phyloP scores from a whole-genome alignment of 2,797 vertebrate species.

The Karalla daura region DNA sequence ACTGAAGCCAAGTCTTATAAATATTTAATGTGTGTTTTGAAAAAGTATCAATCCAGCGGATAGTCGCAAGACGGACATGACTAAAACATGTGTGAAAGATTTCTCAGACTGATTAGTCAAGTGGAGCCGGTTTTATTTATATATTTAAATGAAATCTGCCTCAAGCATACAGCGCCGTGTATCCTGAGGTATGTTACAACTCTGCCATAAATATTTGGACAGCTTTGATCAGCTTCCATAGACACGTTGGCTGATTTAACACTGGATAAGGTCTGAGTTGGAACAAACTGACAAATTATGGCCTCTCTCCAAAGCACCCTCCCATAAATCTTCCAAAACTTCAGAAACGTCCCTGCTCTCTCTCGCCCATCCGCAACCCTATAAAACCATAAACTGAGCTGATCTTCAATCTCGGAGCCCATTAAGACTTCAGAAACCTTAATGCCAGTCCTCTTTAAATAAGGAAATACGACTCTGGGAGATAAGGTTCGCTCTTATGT shows the following conservation, averaged over 20 bases:
- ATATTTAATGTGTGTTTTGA: background rate
- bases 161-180: background rate
- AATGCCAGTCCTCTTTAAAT: slow-evolving; percentile 25
- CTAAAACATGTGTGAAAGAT: background rate
- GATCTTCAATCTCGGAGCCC: background rate
- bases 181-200: background rate
- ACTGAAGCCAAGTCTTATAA: slow-evolving; percentile 1
- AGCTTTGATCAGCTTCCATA: background rate
- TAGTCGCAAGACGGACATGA: background rate
- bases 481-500: slow-evolving; percentile 22
- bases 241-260: background rate
- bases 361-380: background rate
- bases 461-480: slow-evolving; percentile 23
- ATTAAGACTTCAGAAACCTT: slow-evolving; percentile 21
- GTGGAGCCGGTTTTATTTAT: background rate
- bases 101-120: background rate
- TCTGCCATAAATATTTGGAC: background rate
- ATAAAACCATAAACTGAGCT: slow-evolving; percentile 4
- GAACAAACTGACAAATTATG: background rate
- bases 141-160: background rate
- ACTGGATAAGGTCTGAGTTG: background rate
- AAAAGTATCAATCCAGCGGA: background rate
- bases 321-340: background rate
- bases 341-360: background rate
- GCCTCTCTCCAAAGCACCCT: background rate